Evolutionary conservation across 2,113 vertebrate species (phyloP).

Genomic region (Spea bombifrons): DNA sequence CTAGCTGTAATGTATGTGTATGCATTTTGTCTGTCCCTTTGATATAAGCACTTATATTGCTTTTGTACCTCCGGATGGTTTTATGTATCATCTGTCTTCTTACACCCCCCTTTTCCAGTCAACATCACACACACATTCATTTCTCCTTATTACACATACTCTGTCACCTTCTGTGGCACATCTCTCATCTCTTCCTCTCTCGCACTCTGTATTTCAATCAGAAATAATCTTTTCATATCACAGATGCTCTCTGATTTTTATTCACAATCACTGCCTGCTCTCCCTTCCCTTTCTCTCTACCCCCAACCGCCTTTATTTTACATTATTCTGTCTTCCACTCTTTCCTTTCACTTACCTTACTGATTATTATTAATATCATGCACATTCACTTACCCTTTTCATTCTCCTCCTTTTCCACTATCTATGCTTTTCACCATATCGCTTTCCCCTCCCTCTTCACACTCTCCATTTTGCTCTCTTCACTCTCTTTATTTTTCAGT

Average conservation of each 20-base stretch:
- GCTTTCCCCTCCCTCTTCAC: neutral
- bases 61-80: neutral
- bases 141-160: slow-evolving; percentile 44
- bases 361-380: neutral
- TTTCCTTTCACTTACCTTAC: neutral
- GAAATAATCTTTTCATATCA: slow-evolving; percentile 47
- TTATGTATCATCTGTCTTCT: slow-evolving; percentile 9
- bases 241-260: slow-evolving; percentile 21
- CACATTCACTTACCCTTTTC: neutral
- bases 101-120: slow-evolving; percentile 8
- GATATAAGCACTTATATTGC: neutral
- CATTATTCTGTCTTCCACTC: neutral
- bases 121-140: slow-evolving; percentile 42
- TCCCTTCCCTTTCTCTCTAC: slow-evolving; percentile 1
- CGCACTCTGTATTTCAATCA: slow-evolving; percentile 48
- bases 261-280: slow-evolving; percentile 6
- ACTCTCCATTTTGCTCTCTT: neutral
- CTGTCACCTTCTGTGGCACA: slow-evolving; percentile 47
- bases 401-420: neutral
- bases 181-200: slow-evolving; percentile 44
- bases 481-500: no score
- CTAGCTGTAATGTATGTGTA: no score
- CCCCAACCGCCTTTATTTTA: no score
- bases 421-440: neutral
- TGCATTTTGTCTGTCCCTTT: neutral